Conservation (phyloP, 2,113 vertebrate genomes). For the Thryonomys swinderianus region DNA sequence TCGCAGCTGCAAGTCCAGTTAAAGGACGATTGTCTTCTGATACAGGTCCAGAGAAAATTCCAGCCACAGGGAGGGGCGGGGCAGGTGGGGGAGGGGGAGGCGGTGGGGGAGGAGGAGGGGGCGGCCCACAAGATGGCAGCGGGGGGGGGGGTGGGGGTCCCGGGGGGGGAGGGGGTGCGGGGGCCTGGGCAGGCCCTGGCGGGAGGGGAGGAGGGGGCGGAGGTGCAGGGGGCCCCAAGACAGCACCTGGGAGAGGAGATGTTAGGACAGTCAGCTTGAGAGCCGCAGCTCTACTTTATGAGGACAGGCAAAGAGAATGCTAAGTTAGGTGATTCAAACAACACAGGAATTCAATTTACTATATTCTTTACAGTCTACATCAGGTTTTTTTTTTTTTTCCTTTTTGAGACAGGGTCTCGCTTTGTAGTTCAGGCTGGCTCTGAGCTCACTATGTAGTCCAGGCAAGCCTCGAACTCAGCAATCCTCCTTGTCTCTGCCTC, state of each 20-base stretch:
- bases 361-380: background rate
- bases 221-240: conserved; percentile 89
- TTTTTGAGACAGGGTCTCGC: no score
- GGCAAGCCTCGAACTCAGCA: no score
- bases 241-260: conserved; percentile 86
- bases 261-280: conserved; percentile 15
- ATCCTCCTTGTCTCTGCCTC: no score
- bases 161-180: conserved; percentile 86
- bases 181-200: conserved; percentile 89
- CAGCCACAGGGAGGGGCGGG: conserved; percentile 93
- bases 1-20: conserved; percentile 95
- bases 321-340: background rate
- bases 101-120: conserved; percentile 86
- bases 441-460: no score
- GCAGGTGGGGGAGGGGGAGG: conserved; percentile 91
- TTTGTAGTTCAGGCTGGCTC: no score
- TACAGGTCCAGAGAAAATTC: conserved; percentile 87
- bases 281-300: background rate
- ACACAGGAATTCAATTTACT: background rate
- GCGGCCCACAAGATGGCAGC: conserved; percentile 85
- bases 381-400: no score
- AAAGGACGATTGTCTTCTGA: conserved; percentile 93
- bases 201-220: conserved; percentile 94
- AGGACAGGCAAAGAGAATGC: background rate
- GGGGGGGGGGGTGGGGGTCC: conserved; percentile 89